Base-by-base conservation (phyloP, 1,140 invertebrate species). In the Pachypsylla venusta region DNA sequence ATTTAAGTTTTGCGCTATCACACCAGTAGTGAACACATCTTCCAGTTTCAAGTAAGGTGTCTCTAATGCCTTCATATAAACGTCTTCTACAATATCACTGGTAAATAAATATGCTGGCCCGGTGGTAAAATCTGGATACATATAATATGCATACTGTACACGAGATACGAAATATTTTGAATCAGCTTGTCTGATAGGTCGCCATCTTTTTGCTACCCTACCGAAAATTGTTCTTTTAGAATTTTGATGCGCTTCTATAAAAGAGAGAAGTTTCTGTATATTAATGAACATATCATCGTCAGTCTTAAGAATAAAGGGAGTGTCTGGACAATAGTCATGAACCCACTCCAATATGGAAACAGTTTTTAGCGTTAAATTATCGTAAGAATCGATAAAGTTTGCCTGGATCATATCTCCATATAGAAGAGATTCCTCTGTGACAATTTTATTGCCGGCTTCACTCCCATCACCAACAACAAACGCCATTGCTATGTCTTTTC, bases 261-360 rank as follows among this genome's bases (percentile, higher is more conserved):
- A 89, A 7, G 70, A 70, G 26, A 90, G 71, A 40, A 92, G 71
- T 35, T 81, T 79, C 42, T 81, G 82, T 60, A 92, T 78, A 71
- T 92, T 91, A 40, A 93, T 88, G 67, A 92, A 91, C 87, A 92
- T 90, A 70, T 93, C 89, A 70, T 93, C 89, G 67, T 93, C 89
- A 0, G 87, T 90, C 74, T 93, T 92, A 25, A 93, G 74, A 54
- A 92, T 70, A 65, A 82, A 89, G 61, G 76, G 77, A 26, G 80
- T 83, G 57, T 78, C 76, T 13, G 82, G 77, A 69, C 89, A 93
- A 67, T 87, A 85, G 55, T 76, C 81, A 66, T 84, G 80, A 0
- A 83, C 78, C 89, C 87, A 90, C 69, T 92, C 87, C 53, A 92
- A 70, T 67, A 85, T 84, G 10, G 87, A 88, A 26, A 92, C 79